These are phyloP conservation scores for Furcula furcula DNA, from an alignment of 2,888 invertebrate genomes.

Conservation along the genomic window DNA sequence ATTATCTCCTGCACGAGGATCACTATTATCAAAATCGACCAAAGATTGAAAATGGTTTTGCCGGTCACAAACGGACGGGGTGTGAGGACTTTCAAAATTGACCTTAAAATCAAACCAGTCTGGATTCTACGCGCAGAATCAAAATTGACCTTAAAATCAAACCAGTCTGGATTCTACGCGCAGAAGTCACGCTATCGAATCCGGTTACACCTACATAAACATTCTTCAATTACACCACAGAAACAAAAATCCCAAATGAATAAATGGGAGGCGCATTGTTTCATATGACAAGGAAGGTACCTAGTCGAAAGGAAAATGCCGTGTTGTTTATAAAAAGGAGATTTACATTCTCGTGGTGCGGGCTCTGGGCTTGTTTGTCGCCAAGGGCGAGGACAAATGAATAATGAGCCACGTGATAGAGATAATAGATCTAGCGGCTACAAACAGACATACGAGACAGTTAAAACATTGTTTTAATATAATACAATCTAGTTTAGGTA, in stretches of 20 bases:
- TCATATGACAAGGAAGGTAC: slow-evolving; percentile 26
- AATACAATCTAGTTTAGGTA: slow-evolving; percentile 3
- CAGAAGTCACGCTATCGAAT: no score
- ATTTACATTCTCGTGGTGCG: slow-evolving; percentile 47
- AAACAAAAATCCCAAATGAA: no score
- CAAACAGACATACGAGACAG: background rate
- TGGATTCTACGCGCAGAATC: no score
- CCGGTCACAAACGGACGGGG: no score
- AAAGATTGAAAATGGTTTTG: background rate
- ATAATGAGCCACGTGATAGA: slow-evolving; percentile 24
- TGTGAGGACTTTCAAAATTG: no score
- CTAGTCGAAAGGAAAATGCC: slow-evolving; percentile 22
- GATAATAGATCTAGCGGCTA: slow-evolving; percentile 26
- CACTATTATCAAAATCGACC: background rate
- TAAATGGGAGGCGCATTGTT: no score
- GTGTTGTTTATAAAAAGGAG: slow-evolving; percentile 30
- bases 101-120: no score
- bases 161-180: no score
- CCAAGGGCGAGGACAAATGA: slow-evolving; percentile 50
- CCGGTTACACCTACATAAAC: no score
- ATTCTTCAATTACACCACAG: no score
- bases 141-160: no score
- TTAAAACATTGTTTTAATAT: slow-evolving; percentile 1
- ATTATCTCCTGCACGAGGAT: background rate
- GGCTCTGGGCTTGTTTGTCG: slow-evolving; percentile 36